Evolutionary conservation across 1,140 invertebrate genomes (phyloP), one percentile per base, ranked within the genome.

Genomic region (Zaprionus taronus): DNA sequence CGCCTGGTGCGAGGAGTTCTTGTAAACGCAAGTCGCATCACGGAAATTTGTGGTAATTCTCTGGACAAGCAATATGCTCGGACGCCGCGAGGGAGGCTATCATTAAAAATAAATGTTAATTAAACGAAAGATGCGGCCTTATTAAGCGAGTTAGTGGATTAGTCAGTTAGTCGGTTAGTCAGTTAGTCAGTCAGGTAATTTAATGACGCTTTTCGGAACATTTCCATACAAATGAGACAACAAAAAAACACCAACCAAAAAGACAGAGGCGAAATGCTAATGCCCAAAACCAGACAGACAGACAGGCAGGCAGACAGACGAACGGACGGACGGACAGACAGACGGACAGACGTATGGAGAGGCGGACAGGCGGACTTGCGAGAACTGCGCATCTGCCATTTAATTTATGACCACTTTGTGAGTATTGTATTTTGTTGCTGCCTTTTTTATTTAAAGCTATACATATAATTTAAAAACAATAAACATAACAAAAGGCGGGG

Each of bases 1-100:
- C 74, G 98, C 99, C 93, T 99, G 98, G 98, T 98, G 97, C 94
- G 97, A 98, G 93, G 97, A 98, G 93, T 99, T 99, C 94, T 95
- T 98, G 94, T 97, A 96, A 95, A 93, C 14, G 24, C 3, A 9
- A 34, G 3, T 34, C 31, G 31, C 31, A 11, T 34, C 9, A 26
- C 14, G 5, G 24, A 11, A 11, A 58, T 38, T 15, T 38, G 24
- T 61, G 34, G 2, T 5, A 36, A 68, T 63, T 70, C 58, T 49
- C 51, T 70, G 72, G 58, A 66, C 62, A 65, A 60, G 44, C 62
- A 67, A 58, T 60, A 38, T 17, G n/a, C 36, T 38, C n/a, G 38
- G 58, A 38, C 49, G 36, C 56, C 20, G 14, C 26, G 3, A 15
- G 53, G 20, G 47, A 73, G 15, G 74, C 17, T 72, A 51, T 82